Base-by-base conservation (phyloP, 2,888 invertebrate species). In the Willowsia nigromaculata region DNA sequence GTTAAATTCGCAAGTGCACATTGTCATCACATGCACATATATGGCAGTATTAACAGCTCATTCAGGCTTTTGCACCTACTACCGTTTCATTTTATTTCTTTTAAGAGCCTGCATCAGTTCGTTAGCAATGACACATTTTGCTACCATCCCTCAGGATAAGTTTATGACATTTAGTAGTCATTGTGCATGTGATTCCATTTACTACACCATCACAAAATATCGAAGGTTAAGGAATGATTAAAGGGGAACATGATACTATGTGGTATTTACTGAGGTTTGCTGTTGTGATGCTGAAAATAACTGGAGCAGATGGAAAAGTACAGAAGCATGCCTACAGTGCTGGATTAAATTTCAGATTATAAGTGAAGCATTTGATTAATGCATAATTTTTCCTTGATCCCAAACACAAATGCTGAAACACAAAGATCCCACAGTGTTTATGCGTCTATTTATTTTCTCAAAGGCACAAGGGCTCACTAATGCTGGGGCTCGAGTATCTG, bases 291-390 rank as follows among this genome's bases (percentile, higher is more conserved):
- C 27, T 13, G 59, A 59, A 27, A 59, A 59, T 59, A 27, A 59
- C 25, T 59, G 59, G 22, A 27, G 25, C 59, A 59, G 13, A 25
- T 25, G 1, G 1, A 59, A 25, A 59, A 30, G 7, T 47, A 27
- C 15, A 50, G 3, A 76, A 27, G 5, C 18, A 65, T 33, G 9
- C 40, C 40, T 18, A 33, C 40, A 74, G 27, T 13, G 3, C 11
- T 7, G 43, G 25, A 71, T 43, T 15, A 43, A 25, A 71, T 71
- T 43, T 22, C 43, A 25, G 43, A 43, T 78, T 50, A 53, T 22
- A 78, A 50, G 15, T 76, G 76, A 76, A 76, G 71, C 53, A 78
- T 78, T 78, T 78, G 76, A 78, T 78, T 50, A 78, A 78, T 78
- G 76, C 53, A 7, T 53, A 78, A 50, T 78, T 50, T 78, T 78